phyloP scores from a whole-genome alignment of 2,113 vertebrate species.

The Thamnaconus septentrionalis region DNA sequence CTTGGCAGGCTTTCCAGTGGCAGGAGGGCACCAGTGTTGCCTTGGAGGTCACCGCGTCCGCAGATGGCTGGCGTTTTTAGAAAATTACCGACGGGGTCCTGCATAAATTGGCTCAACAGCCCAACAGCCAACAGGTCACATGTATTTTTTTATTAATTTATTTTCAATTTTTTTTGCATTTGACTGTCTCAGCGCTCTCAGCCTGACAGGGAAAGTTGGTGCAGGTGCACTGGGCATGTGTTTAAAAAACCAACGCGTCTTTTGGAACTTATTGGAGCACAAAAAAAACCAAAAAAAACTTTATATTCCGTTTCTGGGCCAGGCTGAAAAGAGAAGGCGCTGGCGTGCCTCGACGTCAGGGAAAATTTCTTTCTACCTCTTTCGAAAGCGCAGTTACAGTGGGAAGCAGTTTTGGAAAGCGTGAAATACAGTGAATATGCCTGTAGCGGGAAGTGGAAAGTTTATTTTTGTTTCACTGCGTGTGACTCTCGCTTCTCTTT shows the following conservation, averaged over 20 bases:
- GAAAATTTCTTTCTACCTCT: constrained; percentile 15
- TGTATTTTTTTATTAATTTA: neutral
- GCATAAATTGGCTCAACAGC: too few relatives aligned
- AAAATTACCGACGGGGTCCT: neutral
- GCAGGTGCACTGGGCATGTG: neutral
- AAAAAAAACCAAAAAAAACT: too few relatives aligned
- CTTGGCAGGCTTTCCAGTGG: constrained; percentile 5
- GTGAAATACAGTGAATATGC: constrained; percentile 25
- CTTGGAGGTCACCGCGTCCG: constrained; percentile 8
- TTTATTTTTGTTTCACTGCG: constrained; percentile 18
- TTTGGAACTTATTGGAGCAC: too few relatives aligned
- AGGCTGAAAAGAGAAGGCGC: constrained; percentile 15
- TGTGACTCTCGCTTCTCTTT: neutral
- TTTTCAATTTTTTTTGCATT: too few relatives aligned
- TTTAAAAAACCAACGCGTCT: neutral
- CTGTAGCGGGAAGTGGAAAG: neutral
- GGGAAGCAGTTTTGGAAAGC: constrained; percentile 11
- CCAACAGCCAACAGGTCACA: constrained; percentile 3
- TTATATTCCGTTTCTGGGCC: too few relatives aligned
- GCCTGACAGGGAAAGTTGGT: too few relatives aligned
- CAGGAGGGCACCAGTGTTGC: neutral
- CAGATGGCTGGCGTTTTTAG: constrained; percentile 8
- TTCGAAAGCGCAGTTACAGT: constrained; percentile 27
- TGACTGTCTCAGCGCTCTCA: neutral
- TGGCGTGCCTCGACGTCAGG: constrained; percentile 11